Conservation (phyloP, 2,888 invertebrate species). For the Thymelicus sylvestris region DNA sequence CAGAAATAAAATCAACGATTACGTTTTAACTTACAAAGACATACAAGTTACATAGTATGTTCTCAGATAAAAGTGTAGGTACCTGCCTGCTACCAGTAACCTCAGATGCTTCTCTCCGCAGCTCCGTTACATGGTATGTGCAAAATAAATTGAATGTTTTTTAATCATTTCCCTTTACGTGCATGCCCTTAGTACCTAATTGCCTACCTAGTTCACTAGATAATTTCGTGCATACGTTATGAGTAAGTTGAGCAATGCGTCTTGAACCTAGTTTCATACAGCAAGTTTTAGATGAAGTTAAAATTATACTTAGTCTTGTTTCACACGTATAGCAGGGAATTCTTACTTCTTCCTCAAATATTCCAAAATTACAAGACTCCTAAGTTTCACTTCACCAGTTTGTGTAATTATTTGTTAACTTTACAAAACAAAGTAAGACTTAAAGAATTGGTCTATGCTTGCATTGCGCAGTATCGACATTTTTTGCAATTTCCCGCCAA, state of each 20-base stretch:
- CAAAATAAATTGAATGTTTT: too few relatives aligned
- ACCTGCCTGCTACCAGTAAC: not conserved
- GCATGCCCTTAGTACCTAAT: too few relatives aligned
- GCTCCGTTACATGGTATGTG: not conserved
- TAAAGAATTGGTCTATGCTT: slow-evolving; percentile 2
- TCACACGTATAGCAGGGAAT: too few relatives aligned
- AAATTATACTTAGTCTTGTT: too few relatives aligned
- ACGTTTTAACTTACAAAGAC: not conserved
- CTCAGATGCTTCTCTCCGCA: not conserved
- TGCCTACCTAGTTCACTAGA: too few relatives aligned
- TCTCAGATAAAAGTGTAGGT: not conserved
- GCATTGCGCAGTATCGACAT: slow-evolving; percentile 8
- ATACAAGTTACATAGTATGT: not conserved
- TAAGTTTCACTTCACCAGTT: not conserved
- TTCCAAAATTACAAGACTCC: not conserved
- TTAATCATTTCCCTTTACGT: too few relatives aligned
- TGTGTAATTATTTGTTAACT: slow-evolving; percentile 8
- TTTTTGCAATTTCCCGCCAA: slow-evolving; percentile 33
- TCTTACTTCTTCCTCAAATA: not conserved
- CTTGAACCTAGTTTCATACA: too few relatives aligned
- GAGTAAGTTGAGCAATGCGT: too few relatives aligned
- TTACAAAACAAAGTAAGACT: not conserved
- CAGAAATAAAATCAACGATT: slow-evolving; percentile 21
- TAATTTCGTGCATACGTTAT: too few relatives aligned
- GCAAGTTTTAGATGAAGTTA: too few relatives aligned